Evolutionary conservation across 2,797 vertebrate species (phyloP).

Genomic region (Sebastes itinus): DNA sequence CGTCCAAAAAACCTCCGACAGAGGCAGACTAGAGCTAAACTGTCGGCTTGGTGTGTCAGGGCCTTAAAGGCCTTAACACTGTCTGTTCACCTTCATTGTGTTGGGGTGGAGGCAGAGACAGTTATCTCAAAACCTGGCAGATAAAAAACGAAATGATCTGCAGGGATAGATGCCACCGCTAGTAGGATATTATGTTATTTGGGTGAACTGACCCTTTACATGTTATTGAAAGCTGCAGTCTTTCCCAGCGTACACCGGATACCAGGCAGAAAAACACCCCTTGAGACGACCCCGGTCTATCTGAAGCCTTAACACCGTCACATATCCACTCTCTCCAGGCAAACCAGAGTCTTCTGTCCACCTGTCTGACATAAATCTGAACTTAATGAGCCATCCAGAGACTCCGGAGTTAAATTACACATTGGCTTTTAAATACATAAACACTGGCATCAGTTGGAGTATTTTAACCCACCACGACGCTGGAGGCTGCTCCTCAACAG

Average conservation of each 20-base stretch:
- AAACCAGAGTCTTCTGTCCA: background rate
- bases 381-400: background rate
- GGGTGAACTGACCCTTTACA: background rate
- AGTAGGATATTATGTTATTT: background rate
- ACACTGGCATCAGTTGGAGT: background rate
- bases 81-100: too few relatives aligned
- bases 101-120: too few relatives aligned
- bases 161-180: rapidly evolving
- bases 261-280: background rate
- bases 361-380: conserved; percentile 15
- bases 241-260: background rate
- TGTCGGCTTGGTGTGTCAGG: too few relatives aligned
- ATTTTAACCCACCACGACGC: background rate
- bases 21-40: too few relatives aligned
- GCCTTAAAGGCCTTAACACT: too few relatives aligned
- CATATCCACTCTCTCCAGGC: background rate
- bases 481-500: background rate
- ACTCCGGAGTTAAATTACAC: background rate
- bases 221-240: background rate
- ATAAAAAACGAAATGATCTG: background rate
- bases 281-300: background rate
- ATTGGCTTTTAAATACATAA: background rate
- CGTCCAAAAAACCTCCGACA: too few relatives aligned
- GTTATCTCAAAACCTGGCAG: background rate
- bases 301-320: background rate